Evolutionary conservation across 1,140 invertebrate species (phyloP), one percentile per base, ranked within the genome.

Genomic region (Euglossa dilemma): DNA sequence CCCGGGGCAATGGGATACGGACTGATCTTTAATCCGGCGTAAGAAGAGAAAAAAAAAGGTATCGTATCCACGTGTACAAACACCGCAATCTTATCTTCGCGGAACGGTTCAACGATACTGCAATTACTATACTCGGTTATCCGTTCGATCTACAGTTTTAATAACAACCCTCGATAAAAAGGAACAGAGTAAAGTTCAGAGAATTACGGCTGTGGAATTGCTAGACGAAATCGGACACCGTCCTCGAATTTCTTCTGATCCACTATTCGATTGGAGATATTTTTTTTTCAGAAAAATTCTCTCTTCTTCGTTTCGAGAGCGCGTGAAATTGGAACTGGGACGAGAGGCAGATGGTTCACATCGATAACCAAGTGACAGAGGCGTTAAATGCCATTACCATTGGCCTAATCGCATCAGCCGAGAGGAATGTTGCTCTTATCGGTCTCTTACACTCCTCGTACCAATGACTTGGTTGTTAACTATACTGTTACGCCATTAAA

Each of bases 401-500:
- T 36, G 45, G 25, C 18, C 45, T 61, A 61, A 79, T 79, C 54
- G 67, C 14, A 2, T 23, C 54, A 43, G 71, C 57, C 64, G 50
- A 16, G 43, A 74, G 63, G 52, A 76, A 66, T 64, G 61, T 43
- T n/a, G 59, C 36, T 54, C 59, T 67, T 75, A 74, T 81, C 57
- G 16, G n/a, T 57, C 52, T 75, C 59, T 67, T 57, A 69, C 14
- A 67, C 12, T 52, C n/a, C 12, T 14, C 63, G 45, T 57, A 67
- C 52, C 61, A 67, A 57, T 64, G 47, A 81, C 57, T 43, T 18
- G 36, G 36, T 50, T 43, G 12, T 3, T 61, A 61, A 71, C 54
- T 80, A 56, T 74, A 73, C 47, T 45, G 23, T 73, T 74, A 54
- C 57, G 74, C 59, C 23, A 64, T 80, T 80, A 54, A 74, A 56